These are phyloP conservation scores for Meghimatium bilineatum DNA, from an alignment of 2,888 invertebrate species.

Conservation along the genomic window DNA sequence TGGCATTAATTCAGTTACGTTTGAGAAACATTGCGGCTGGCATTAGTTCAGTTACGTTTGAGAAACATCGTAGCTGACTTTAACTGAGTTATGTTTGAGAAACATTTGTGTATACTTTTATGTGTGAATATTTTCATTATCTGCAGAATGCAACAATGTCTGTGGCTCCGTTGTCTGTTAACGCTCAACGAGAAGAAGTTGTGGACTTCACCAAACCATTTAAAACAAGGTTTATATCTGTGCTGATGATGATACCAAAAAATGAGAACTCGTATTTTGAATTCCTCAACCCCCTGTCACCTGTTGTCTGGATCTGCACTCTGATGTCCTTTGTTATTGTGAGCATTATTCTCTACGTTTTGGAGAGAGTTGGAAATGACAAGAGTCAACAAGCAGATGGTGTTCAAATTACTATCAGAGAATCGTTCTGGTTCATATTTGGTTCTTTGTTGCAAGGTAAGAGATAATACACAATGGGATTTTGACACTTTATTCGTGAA, in stretches of 20 bases:
- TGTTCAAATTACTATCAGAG: constrained; percentile 63
- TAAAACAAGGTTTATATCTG: constrained; percentile 73
- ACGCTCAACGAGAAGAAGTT: constrained; percentile 71
- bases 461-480: no score
- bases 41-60: no score
- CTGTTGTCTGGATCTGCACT: constrained; percentile 73
- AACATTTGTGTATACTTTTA: no score
- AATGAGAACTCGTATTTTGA: constrained; percentile 72
- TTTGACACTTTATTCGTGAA: no score
- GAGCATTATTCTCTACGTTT: constrained; percentile 69
- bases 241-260: constrained; percentile 71
- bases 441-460: constrained; percentile 73
- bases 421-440: constrained; percentile 76
- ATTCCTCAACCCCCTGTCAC: constrained; percentile 74
- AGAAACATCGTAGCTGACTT: no score
- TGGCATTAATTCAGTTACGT: no score
- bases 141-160: constrained; percentile 75
- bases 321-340: constrained; percentile 70
- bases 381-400: neutral
- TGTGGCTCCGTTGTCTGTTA: constrained; percentile 73
- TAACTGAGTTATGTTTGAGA: no score
- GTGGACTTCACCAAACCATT: constrained; percentile 76
- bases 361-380: constrained; percentile 66
- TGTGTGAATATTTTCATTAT: no score
- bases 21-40: no score